phyloP scores from a whole-genome alignment of 1,140 invertebrate genomes.

The Bemisia tabaci region DNA sequence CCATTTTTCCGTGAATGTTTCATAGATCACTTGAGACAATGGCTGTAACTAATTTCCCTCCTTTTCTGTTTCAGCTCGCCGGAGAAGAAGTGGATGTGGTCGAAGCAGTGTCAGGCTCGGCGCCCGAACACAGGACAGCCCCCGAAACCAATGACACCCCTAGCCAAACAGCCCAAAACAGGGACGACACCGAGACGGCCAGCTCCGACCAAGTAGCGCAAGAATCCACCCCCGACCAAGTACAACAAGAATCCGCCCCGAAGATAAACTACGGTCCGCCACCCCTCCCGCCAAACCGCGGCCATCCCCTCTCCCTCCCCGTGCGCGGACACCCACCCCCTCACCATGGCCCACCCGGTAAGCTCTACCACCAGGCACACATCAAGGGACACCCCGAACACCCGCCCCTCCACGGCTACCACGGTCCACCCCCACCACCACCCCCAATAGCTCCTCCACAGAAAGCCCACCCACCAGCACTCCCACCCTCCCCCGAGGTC shows the following conservation, averaged over 20 bases:
- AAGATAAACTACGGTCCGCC: constrained; percentile 14
- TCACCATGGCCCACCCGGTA: constrained; percentile 8
- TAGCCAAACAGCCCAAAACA: constrained; percentile 14
- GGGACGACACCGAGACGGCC: constrained; percentile 18
- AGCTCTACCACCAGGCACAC: constrained; percentile 4
- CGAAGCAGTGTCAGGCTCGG: constrained; percentile 18
- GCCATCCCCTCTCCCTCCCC: constrained; percentile 29
- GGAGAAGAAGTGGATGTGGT: constrained; percentile 21
- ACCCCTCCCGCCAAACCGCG: constrained; percentile 7
- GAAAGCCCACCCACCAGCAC: constrained; percentile 25
- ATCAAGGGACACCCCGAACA: background rate
- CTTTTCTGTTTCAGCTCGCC: background rate
- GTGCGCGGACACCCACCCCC: background rate
- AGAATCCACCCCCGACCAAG: constrained; percentile 17
- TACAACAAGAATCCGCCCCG: constrained; percentile 11
- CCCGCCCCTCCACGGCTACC: constrained; percentile 29
- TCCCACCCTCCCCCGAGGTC: constrained; percentile 32
- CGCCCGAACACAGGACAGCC: constrained; percentile 9
- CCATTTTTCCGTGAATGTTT: too few relatives aligned
- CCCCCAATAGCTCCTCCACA: constrained; percentile 31
- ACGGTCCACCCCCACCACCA: constrained; percentile 36
- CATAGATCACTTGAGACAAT: too few relatives aligned
- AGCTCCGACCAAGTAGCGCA: constrained; percentile 17
- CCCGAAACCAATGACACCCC: background rate
- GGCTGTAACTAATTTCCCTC: too few relatives aligned